These are phyloP conservation scores for Ariopsis seemanni DNA, from an alignment of 2,113 vertebrate species.

Conservation along the genomic window DNA sequence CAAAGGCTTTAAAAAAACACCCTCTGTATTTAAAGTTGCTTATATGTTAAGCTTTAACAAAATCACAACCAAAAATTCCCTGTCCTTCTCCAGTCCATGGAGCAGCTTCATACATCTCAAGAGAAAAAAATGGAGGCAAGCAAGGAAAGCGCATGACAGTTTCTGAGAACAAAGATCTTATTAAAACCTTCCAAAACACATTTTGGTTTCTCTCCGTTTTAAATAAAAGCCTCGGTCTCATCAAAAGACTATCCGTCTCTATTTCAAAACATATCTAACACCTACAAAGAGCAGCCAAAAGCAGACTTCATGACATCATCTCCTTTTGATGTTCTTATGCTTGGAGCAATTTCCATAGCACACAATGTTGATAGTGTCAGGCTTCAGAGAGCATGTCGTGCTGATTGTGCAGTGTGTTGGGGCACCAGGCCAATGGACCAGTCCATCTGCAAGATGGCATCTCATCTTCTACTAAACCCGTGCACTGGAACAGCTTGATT, in stretches of 20 bases:
- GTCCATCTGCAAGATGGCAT: conserved; percentile 51
- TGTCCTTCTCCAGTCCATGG: neutral
- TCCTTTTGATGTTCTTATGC: conserved; percentile 30
- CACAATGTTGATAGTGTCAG: conserved; percentile 50
- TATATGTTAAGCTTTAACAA: neutral
- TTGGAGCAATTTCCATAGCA: conserved; percentile 16
- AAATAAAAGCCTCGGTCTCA: conserved; percentile 20
- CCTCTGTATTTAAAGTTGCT: no score
- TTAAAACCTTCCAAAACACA: conserved; percentile 8
- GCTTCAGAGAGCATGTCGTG: conserved; percentile 55
- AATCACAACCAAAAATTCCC: neutral
- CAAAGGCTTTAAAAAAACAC: neutral
- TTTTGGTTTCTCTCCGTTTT: conserved; percentile 22
- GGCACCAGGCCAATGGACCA: conserved; percentile 47
- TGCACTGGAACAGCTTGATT: conserved; percentile 53
- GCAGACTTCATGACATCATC: conserved; percentile 1
- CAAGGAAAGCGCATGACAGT: neutral
- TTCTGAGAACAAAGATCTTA: conserved; percentile 2
- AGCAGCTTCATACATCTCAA: neutral
- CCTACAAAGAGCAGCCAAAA: conserved; percentile 36
- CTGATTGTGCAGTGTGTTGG: conserved; percentile 51
- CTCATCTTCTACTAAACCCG: conserved; percentile 49
- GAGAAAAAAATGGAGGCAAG: neutral
- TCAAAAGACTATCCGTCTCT: conserved; percentile 10
- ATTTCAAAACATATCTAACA: conserved; percentile 36